Evolutionary conservation across 2,888 invertebrate species (phyloP).

Genomic region (Lymantria monacha): DNA sequence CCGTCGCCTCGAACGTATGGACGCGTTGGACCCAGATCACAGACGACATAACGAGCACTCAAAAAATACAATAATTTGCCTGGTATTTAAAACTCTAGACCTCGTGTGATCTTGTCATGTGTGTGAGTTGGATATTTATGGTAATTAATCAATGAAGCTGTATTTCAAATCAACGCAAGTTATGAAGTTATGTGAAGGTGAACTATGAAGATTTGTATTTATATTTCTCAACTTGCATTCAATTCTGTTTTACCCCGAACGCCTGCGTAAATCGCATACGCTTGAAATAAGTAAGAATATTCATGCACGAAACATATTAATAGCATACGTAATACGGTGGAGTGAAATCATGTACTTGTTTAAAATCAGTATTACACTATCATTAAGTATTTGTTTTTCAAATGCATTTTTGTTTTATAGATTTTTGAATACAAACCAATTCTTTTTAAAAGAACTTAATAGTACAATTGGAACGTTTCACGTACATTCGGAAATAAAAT

Average conservation of each 20-base stretch:
- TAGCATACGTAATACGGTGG: background rate
- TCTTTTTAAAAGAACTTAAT: conserved; percentile 42
- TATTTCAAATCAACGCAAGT: too few relatives aligned
- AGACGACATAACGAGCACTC: too few relatives aligned
- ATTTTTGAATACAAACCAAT: conserved; percentile 43
- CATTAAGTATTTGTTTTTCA: conserved; percentile 29
- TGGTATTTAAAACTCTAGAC: too few relatives aligned
- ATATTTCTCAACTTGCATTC: too few relatives aligned
- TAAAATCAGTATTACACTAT: conserved; percentile 26
- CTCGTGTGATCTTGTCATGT: too few relatives aligned
- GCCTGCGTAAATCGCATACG: background rate
- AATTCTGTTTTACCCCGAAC: background rate
- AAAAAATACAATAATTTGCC: too few relatives aligned
- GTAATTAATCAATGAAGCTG: too few relatives aligned
- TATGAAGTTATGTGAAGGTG: too few relatives aligned
- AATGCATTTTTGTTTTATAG: conserved; percentile 40
- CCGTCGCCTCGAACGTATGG: too few relatives aligned
- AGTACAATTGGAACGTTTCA: conserved; percentile 12
- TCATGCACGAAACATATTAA: background rate
- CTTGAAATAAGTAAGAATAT: background rate
- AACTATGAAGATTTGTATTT: too few relatives aligned
- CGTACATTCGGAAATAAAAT: conserved; percentile 34
- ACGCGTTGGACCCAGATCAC: too few relatives aligned
- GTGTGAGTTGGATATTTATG: too few relatives aligned
- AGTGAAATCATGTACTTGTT: conserved; percentile 26